phyloP scores from a whole-genome alignment of 1,140 invertebrate species.

The Trichomalopsis sarcophagae region DNA sequence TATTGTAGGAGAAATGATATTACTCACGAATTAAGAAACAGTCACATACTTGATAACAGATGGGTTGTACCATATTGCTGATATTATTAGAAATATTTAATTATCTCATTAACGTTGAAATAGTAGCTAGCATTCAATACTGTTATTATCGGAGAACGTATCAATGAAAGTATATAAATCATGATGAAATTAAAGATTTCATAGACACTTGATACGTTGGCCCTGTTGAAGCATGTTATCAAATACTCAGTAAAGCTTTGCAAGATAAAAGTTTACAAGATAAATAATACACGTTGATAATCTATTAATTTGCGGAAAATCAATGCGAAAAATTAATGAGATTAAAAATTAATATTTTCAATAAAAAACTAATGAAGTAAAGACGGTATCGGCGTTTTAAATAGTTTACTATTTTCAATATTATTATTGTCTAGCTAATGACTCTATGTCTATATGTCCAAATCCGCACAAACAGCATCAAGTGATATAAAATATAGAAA shows the following conservation, averaged over 20 bases:
- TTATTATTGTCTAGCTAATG: too few species aligned
- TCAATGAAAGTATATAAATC: background rate
- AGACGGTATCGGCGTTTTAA: too few species aligned
- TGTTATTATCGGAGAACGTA: background rate
- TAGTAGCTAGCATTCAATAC: background rate
- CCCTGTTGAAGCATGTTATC: constrained; percentile 41
- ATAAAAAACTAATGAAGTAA: too few species aligned
- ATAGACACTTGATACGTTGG: constrained; percentile 30
- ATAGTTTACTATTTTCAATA: too few species aligned
- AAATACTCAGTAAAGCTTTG: constrained; percentile 34
- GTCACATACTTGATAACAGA: constrained; percentile 33
- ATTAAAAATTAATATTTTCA: too few species aligned
- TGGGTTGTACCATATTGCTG: constrained; percentile 16
- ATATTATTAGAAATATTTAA: constrained; percentile 15
- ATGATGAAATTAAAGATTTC: constrained; percentile 12
- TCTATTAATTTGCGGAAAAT: too few species aligned
- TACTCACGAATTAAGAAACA: background rate
- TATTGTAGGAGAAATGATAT: constrained; percentile 58
- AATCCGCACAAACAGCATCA: too few species aligned
- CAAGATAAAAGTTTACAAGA: constrained; percentile 50
- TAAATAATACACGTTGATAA: too few species aligned
- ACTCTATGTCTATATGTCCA: too few species aligned
- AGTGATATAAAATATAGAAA: too few species aligned
- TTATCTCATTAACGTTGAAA: constrained; percentile 22
- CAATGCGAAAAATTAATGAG: too few species aligned